Evolutionary conservation across 2,888 invertebrate genomes (phyloP), one percentile per base, ranked within the genome.

Genomic region (Cheiracanthium punctorium): DNA sequence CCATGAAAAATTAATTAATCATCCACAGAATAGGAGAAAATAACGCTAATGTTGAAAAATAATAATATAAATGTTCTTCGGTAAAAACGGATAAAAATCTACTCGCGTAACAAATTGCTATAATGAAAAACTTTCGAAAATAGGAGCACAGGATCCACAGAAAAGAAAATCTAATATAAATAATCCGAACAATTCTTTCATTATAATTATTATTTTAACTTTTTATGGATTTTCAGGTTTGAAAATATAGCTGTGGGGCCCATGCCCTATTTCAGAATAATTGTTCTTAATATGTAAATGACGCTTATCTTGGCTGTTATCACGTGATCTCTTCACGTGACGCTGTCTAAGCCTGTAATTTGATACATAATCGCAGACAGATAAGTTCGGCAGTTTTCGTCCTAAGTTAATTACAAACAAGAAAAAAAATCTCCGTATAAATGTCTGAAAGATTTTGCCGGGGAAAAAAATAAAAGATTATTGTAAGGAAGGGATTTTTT

Each of bases 281-380:
- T 84, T 84, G 82, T 77, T 77, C 76, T 84, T 84, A 79, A 85
- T 85, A 85, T 85, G 84, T 85, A 85, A 85, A 85, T 85, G 79
- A 58, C 52, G 32, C 28, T 75, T 24, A 58, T 58, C 58, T 32
- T 67, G 41, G 67, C 58, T 64, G 33, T 85, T 72, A 65, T 79
- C 79, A 74, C 70, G 48, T 73, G 58, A 73, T 58, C 29, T 33
- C 20, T 74, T 74, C 79, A 85, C 79, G 73, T 73, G 71, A 76
- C 73, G 28, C 48, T 32, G 37, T 32, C 67, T 79, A 73, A 85
- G 73, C 84, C 84, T 80, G 69, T 85, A 85, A 85, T 85, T 85
- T 85, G 32, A 69, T 67, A 79, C 79, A 79, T 85, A 85, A 85
- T 85, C 79, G 79, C 67, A 65, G 73, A 79, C 73, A 79, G 73